These are phyloP conservation scores for Lipotes vexillifer DNA, from an alignment of 2,113 vertebrate genomes.

Conservation along the genomic window DNA sequence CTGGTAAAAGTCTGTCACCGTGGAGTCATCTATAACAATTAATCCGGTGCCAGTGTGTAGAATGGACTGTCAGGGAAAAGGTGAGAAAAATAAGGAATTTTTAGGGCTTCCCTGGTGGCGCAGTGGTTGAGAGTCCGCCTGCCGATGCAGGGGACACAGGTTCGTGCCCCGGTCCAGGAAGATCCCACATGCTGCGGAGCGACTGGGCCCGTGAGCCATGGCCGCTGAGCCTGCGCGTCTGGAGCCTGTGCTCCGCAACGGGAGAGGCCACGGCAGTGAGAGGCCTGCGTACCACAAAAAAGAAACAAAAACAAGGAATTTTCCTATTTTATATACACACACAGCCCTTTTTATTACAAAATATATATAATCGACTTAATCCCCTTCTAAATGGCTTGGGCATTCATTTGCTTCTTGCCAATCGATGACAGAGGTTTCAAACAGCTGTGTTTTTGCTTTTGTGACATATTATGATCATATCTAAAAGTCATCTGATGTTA, in stretches of 20 bases:
- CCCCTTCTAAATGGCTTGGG: background rate
- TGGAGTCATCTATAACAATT: background rate
- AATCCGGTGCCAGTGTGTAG: background rate
- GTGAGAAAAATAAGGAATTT: background rate
- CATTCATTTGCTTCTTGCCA: slow-evolving; percentile 5
- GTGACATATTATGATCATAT: background rate
- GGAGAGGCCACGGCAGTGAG: no score
- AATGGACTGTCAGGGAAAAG: background rate
- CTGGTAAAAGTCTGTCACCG: background rate
- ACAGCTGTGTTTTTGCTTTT: slow-evolving; percentile 10
- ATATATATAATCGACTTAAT: background rate
- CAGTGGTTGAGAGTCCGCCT: no score
- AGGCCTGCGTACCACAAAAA: no score
- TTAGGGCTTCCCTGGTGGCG: background rate
- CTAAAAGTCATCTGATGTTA: background rate
- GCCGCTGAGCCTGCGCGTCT: no score
- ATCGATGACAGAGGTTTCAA: background rate
- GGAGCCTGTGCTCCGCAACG: no score
- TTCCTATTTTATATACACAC: background rate
- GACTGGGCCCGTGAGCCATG: no score
- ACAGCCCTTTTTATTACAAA: background rate
- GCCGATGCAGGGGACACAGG: no score
- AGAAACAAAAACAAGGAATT: background rate
- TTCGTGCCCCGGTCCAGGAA: no score
- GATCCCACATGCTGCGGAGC: no score